Conservation (phyloP, 2,888 invertebrate species). For the Agrotis exclamationis region DNA sequence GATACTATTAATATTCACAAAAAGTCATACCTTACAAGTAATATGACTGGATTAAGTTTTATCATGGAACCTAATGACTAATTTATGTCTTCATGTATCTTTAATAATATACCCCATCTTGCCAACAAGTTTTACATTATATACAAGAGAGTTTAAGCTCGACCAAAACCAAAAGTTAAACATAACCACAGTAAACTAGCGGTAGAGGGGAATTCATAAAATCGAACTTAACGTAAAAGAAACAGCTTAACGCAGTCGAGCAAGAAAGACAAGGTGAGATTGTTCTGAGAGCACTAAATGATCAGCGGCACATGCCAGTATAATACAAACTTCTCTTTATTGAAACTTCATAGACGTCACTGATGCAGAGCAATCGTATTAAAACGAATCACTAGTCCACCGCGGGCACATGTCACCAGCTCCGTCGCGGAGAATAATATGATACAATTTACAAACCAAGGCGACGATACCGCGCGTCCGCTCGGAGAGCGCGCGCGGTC, state of each 20-base stretch:
- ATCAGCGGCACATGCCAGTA: conserved; percentile 9
- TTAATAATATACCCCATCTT: conserved; percentile 48
- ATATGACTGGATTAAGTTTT: conserved; percentile 48
- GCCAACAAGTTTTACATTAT: conserved; percentile 59
- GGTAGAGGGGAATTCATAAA: conserved; percentile 14
- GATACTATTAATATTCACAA: conserved; percentile 45
- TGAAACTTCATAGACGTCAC: background rate
- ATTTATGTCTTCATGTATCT: conserved; percentile 15
- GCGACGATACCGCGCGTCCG: conserved; percentile 24
- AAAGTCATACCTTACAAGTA: conserved; percentile 55
- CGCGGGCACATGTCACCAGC: conserved; percentile 29
- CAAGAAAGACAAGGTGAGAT: conserved; percentile 1
- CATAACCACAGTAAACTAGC: conserved; percentile 53
- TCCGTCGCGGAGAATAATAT: conserved; percentile 66
- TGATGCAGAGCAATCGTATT: conserved; percentile 46
- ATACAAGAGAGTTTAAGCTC: conserved; percentile 41
- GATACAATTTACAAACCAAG: conserved; percentile 75
- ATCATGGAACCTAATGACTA: conserved; percentile 46
- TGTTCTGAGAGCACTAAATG: background rate
- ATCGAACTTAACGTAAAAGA: background rate
- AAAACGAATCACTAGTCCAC: conserved; percentile 72
- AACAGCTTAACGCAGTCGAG: conserved; percentile 5
- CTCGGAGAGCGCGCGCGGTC: conserved; percentile 32
- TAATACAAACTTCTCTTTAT: conserved; percentile 27
- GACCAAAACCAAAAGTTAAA: conserved; percentile 51